Base-by-base conservation (phyloP, 2,888 invertebrate genomes). In the Luperina testacea region DNA sequence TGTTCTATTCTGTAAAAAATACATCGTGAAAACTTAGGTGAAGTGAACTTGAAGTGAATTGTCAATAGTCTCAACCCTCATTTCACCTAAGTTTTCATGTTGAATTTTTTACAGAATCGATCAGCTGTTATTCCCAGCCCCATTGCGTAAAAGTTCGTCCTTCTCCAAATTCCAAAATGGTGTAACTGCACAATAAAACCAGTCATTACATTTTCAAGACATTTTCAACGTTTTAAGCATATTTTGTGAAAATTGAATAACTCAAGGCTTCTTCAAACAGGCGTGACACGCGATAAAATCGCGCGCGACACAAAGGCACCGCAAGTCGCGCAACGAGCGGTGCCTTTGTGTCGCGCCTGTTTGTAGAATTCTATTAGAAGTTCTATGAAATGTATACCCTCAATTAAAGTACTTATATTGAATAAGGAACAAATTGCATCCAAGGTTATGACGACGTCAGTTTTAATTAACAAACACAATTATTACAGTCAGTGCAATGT, bases 401-500 rank as follows among this genome's bases (percentile, higher is more conserved):
- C 78, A 80, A 80, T 80, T 82, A 20, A 48, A 81, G 32, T 27
- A 24, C 38, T 6, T 7, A 7, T 63, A 81, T 13, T 69, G 57
- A 32, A 51, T 20, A 57, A 42, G 27, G 74, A 27, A 65, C 59
- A 65, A 83, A 79, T 73, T 69, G 81, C 78, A 85, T 17, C 24
- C 77, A 74, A 81, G 78, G 86, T 70, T 42, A 72, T 1, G 45
- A 2, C 70, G 8, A 61, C 61, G 63, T 74, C 87, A 72, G 57
- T 81, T 80, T 75, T 75, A 81, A 87, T 81, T 63, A 78, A 75
- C 42, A 75, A 75, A 84, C 61, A 65, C 68, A 73, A 74, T 82
- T 78, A 80, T 45, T 67, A 68, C 81, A 78, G 81, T 84, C 84
- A 78, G 45, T 81, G 73, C 78, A 64, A 72, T 70, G 77, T 48